Conservation (phyloP, 2,888 invertebrate genomes). For the Pammene aurita region DNA sequence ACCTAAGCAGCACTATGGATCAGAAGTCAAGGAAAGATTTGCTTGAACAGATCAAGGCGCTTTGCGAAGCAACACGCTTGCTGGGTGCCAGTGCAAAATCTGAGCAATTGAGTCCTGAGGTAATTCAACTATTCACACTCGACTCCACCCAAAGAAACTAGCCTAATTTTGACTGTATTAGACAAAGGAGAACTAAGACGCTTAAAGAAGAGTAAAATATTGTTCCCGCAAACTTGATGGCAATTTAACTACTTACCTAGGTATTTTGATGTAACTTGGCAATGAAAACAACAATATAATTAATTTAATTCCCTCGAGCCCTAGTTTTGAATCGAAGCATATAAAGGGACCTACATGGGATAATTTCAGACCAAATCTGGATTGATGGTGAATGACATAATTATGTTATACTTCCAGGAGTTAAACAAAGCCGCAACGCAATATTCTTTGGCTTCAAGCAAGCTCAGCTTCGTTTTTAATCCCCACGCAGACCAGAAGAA, state of each 20-base stretch:
- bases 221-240: no score
- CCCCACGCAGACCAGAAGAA: constrained; percentile 45
- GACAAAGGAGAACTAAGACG: no score
- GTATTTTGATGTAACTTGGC: no score
- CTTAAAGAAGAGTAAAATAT: no score
- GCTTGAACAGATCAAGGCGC: constrained; percentile 28
- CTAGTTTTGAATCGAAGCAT: no score
- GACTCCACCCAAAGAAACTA: not conserved
- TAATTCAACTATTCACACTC: constrained; percentile 4
- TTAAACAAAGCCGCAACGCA: constrained; percentile 44
- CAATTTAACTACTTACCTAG: no score
- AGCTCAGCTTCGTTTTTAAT: constrained; percentile 46
- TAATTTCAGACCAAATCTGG: no score
- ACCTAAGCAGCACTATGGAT: constrained; percentile 28
- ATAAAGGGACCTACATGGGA: no score
- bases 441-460: constrained; percentile 45
- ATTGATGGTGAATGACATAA: no score
- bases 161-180: no score
- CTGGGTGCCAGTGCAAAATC: constrained; percentile 32
- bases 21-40: constrained; percentile 15
- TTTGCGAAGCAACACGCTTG: constrained; percentile 37
- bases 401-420: constrained; percentile 45
- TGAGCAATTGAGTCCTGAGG: constrained; percentile 26
- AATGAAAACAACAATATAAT: no score
- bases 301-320: no score